Base-by-base conservation (phyloP, 2,888 invertebrate species). In the Chloroclysta siterata region DNA sequence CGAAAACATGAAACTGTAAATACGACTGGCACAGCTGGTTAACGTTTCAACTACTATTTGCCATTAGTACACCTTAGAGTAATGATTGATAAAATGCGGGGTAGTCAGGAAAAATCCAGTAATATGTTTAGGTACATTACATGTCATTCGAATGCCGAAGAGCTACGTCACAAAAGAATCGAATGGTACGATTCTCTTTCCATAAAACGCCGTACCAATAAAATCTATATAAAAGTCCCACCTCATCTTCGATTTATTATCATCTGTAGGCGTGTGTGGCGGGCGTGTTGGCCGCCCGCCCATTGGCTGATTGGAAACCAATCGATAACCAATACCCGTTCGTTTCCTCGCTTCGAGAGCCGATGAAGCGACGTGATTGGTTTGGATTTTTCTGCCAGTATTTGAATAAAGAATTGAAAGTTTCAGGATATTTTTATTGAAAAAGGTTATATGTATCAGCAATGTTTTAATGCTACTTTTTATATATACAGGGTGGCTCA, bases 251-350 rank as follows among this genome's bases (percentile, higher is more conserved):
- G 14, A 59, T 58, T 46, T 46, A 46, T 46, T 17, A 17, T 66
- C 29, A 60, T 61, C 50, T 56, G 62, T 83, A 85, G 89, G 88
- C 88, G 89, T 88, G 75, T 78, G 78, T 81, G 66, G 58, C 80
- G 79, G 87, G 88, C 88, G 88, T 88, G 84, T 79, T 85, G 71
- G 56, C 72, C 50, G n/a, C 75, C 61, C 78, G 71, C 75, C 75
- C 71, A 91, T 93, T 93, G 93, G 93, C 81, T 88, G 89, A 92
- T 92, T 79, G 92, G 88, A 91, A 90, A 89, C 84, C 87, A 82
- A 93, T 93, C 90, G 84, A 90, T 90, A 88, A 77, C 89, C 89
- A 82, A 90, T 90, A 88, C 81, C 83, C 78, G 76, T 79, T 56
- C 63, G 47, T 61, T 56, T 60, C 57, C 47, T 14, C 44, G 51